phyloP scores from a whole-genome alignment of 1,140 invertebrate genomes.

The Druon quercuslanigerum region DNA sequence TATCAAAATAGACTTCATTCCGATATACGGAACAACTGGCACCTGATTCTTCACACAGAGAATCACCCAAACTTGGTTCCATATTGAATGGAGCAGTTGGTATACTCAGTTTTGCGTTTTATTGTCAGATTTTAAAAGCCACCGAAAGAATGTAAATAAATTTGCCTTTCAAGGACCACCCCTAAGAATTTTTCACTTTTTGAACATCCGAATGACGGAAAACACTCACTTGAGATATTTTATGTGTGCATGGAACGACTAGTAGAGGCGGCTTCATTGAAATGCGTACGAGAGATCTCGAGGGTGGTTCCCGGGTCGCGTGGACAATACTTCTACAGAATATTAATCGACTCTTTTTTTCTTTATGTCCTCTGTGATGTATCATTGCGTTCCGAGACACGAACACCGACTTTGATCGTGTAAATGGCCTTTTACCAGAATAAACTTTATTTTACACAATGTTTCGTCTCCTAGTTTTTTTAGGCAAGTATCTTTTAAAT shows the following conservation, averaged over 20 bases:
- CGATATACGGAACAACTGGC: too few relatives aligned
- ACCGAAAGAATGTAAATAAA: too few relatives aligned
- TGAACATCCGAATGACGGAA: conserved; percentile 18
- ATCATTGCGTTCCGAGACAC: neutral
- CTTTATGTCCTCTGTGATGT: conserved; percentile 14
- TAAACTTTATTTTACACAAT: too few relatives aligned
- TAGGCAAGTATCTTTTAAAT: too few relatives aligned
- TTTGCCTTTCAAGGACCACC: neutral
- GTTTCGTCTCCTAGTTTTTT: too few relatives aligned
- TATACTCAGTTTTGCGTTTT: too few relatives aligned
- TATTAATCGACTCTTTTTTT: conserved; percentile 59
- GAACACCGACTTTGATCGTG: neutral
- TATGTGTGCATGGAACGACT: neutral
- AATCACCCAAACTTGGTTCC: too few relatives aligned
- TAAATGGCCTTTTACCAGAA: too few relatives aligned
- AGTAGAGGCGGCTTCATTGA: conserved; percentile 54
- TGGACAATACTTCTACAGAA: conserved; percentile 65
- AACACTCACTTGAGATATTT: conserved; percentile 16
- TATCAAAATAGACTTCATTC: too few relatives aligned
- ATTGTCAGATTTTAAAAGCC: too few relatives aligned
- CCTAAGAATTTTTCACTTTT: neutral
- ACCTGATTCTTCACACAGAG: too few relatives aligned
- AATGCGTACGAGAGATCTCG: conserved; percentile 52
- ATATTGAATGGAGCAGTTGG: too few relatives aligned
- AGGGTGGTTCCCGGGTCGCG: conserved; percentile 64